A percentile compares a stretch with the other conserved stretches of the same genome.
Evolutionary conservation across 2,888 invertebrate species (phyloP).

Genomic region (Chironomus riparius): DNA sequence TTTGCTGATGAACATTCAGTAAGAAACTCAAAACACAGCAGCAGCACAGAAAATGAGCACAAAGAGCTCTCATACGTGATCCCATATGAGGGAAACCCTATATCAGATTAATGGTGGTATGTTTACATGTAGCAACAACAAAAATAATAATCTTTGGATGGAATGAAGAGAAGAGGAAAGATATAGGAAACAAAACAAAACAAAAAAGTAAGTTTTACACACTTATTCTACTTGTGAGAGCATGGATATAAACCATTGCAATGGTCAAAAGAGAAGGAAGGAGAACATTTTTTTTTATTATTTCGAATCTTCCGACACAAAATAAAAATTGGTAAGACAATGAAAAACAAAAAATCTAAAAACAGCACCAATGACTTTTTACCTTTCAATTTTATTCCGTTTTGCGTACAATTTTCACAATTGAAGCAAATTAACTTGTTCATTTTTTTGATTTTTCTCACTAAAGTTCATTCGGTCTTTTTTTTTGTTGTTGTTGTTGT

Average conservation of each 20-base stretch:
- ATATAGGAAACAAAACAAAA: slow-evolving; percentile 9
- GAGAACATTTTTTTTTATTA: too few relatives aligned
- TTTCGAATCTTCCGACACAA: background rate
- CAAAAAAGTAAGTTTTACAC: background rate
- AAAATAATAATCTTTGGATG: background rate
- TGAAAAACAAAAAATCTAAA: background rate
- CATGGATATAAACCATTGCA: too few relatives aligned
- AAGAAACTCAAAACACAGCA: background rate
- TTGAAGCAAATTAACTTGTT: slow-evolving; percentile 8
- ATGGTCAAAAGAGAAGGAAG: too few relatives aligned
- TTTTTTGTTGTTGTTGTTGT: background rate
- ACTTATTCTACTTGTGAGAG: background rate
- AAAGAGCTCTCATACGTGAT: background rate
- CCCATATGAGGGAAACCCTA: background rate
- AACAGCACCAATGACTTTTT: background rate
- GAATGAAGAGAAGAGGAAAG: background rate
- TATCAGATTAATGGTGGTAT: background rate
- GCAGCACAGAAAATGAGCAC: background rate
- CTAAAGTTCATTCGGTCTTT: background rate
- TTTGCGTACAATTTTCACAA: slow-evolving; percentile 9
- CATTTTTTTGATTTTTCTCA: slow-evolving; percentile 1
- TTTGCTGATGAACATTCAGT: too few relatives aligned
- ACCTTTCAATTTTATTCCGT: slow-evolving; percentile 1
- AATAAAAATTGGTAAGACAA: background rate
- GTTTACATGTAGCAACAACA: background rate